Evolutionary conservation across 2,797 vertebrate genomes (phyloP), one percentile per base, ranked within the genome.

Genomic region (Pagetopsis macropterus): DNA sequence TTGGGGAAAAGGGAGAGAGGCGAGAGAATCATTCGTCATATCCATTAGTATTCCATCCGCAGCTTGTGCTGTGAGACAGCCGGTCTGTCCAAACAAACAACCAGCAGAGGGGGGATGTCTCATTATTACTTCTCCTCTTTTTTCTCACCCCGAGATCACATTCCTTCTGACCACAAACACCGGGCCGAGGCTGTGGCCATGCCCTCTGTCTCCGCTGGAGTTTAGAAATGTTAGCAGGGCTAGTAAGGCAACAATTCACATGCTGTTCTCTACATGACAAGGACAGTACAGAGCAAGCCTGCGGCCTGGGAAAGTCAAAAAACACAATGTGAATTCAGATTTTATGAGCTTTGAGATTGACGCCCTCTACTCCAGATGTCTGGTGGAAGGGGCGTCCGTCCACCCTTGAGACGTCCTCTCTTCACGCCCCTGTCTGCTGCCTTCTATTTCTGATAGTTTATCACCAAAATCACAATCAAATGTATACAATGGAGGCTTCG

Each of bases 21-120:
- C 16, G 70, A 59, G 73, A 63, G 82, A 79, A 78, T 83, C 84
- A 88, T 91, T 87, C 89, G 80, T 88, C 82, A 85, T 84, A 76
- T 70, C 58, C 78, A 93, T 92, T 89, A 87, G 89, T 92, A 92
- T 93, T 91, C 89, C 75, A 64, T 88, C 79, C 85, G 67, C 87
- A 84, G 87, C 83, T 55, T 79, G 75, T 86, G 76, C 88, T 90
- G 88, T 61, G 86, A 92, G 84, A 91, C 90, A 92, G 91, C 88
- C 84, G 84, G 84, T 87, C 87, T 75, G 82, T 89, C 85, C 84
- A 93, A 92, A 92, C 88, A 93, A 93, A 92, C 88, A 92, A 87
- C 82, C 78, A 55, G 83, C 85, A 78, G 83, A 82, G 81, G 86
- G 86, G 83, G 83, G 78, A 78, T 60, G 83, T 66, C 84, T 90